These are phyloP conservation scores for Phrynosoma blainvillii DNA, from an alignment of 2,113 vertebrate species.

Conservation along the genomic window DNA sequence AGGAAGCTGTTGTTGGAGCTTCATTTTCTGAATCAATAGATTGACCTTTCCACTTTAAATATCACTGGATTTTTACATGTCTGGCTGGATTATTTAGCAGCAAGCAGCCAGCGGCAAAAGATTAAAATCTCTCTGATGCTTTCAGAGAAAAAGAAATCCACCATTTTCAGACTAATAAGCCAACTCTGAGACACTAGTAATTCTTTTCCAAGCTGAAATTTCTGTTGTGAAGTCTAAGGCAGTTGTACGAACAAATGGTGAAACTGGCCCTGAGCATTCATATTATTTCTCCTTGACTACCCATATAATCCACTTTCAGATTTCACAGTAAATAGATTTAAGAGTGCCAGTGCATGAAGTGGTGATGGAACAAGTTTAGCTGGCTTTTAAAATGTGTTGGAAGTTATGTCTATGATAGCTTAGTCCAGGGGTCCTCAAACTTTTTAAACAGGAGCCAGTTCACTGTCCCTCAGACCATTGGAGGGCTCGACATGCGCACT, in stretches of 20 bases:
- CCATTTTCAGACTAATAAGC: not conserved
- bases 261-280: not conserved
- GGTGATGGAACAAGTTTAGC: not conserved
- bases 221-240: not conserved
- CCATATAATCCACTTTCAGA: not conserved
- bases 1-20: constrained; percentile 17
- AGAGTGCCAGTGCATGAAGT: not conserved
- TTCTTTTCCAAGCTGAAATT: constrained; percentile 8
- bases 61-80: constrained; percentile 19
- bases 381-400: not conserved
- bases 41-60: constrained; percentile 40
- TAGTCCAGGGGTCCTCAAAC: not conserved
- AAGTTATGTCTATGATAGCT: not conserved
- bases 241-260: not conserved
- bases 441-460: no score
- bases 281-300: not conserved
- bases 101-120: constrained; percentile 21
- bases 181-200: not conserved
- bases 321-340: not conserved
- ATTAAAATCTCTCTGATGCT: not conserved
- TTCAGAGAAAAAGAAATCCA: constrained; percentile 12
- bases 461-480: no score
- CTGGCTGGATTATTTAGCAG: constrained; percentile 13
- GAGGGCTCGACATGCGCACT: no score
- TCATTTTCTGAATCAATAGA: constrained; percentile 5